Evolutionary conservation across 1,140 invertebrate species (phyloP), one percentile per base, ranked within the genome.

Genomic region (Apis florea): DNA sequence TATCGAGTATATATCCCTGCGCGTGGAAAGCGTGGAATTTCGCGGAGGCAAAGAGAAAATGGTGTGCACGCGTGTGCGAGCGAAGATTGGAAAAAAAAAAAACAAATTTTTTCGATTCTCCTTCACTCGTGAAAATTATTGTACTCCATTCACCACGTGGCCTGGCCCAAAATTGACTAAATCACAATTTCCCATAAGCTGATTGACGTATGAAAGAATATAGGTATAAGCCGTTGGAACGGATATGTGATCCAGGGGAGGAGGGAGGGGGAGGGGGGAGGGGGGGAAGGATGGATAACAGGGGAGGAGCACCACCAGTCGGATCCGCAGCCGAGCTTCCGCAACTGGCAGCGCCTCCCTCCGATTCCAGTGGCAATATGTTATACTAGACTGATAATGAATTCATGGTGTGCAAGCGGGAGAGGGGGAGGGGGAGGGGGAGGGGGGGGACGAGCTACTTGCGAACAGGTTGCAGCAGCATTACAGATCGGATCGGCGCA

Each of bases 331-430:
- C 51, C 54, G 59, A 59, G 64, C 79, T 70, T 81, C 40, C 75
- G 66, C 88, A 84, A 88, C 84, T 90, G 89, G 89, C 91, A 89
- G 85, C 79, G 68, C n/a, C 75, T 76, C 79, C 59, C 69, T 51
- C 76, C 67, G 82, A 64, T 70, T 67, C 59, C 86, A 80, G 78
- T 68, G 87, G 89, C 93, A 94, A 94, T 94, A 94, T 94, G 93
- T 94, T 94, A 92, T 91, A 94, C 93, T 93, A 93, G 90, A 68
- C 87, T 87, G 90, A 92, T 94, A 94, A 93, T 93, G 93, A 93
- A 92, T 93, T 92, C 90, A 90, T 88, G 83, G 82, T 89, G 86
- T 49, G 85, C 85, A 79, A n/a, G n/a, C n/a, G n/a, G n/a, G n/a
- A n/a, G n/a, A n/a, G n/a, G n/a, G n/a, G n/a, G n/a, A n/a, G n/a